Base-by-base conservation (phyloP, 2,888 invertebrate species). In the Blastobasis lacticolella region DNA sequence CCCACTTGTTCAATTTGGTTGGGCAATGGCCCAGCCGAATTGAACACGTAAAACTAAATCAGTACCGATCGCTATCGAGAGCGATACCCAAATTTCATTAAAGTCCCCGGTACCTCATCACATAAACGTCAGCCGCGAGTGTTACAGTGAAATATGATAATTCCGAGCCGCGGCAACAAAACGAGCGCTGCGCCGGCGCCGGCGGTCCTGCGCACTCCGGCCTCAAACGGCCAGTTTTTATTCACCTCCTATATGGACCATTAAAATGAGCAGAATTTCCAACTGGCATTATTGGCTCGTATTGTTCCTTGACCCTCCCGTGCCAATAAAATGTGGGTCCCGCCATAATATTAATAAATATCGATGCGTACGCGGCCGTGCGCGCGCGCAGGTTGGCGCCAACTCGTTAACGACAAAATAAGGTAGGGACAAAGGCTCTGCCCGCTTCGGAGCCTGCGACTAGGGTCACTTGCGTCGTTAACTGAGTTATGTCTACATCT, bases 141-240 rank as follows among this genome's bases (percentile, higher is more conserved):
- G 81, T 73, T 70, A 67, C 64, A 72, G 71, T 82, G 77, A 82
- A 79, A 78, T 82, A 82, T 82, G 78, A 75, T 82, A 78, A 80
- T 80, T 76, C 65, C 54, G 54, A 58, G 54, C 48, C 51, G 50
- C 41, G 50, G 50, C 69, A 73, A 75, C 70, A 70, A 72, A 71
- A 73, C 67, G 62, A 67, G 55, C 55, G 53, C 56, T 53, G 65
- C 64, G 62, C 66, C 61, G 83, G 84, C 82, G 84, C 83, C 84
- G 72, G 76, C 77, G 77, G 75, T 75, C 81, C 76, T 78, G 73
- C 64, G 63, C 62, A 23, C 23, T 23, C 23, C 58, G 64, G 61
- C 63, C 67, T 69, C 71, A 73, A 75, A 73, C 67, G 72, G 72
- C 72, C 60, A 54, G 70, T 82, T 84, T 84, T 85, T 84, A 78